A percentile compares a stretch with the other conserved stretches of the same genome.
Evolutionary conservation across 2,113 vertebrate species (phyloP).

Genomic region (Cygnus atratus): DNA sequence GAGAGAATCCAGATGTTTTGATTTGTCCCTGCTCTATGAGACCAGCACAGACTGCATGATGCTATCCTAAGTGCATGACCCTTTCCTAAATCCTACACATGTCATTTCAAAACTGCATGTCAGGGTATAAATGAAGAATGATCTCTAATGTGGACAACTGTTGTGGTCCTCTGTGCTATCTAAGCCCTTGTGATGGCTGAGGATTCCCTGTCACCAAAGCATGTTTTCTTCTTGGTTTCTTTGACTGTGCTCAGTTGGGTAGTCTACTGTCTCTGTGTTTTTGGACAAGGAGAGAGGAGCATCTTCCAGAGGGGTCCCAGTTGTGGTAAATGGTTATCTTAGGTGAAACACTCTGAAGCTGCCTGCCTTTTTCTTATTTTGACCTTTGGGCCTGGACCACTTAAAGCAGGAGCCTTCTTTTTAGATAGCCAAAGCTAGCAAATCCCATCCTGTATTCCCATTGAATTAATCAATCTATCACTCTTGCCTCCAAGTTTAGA

Average conservation of each 20-base stretch:
- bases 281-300: neutral
- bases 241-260: neutral
- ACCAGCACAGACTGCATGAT: rapidly evolving
- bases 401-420: neutral
- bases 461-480: neutral
- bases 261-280: neutral
- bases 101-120: neutral
- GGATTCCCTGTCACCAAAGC: neutral
- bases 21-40: neutral
- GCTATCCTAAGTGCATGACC: neutral
- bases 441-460: neutral
- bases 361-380: neutral
- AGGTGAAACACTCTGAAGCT: neutral
- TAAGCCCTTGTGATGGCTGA: neutral
- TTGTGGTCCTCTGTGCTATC: neutral
- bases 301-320: neutral
- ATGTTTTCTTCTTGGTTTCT: neutral
- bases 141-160: neutral
- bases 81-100: neutral
- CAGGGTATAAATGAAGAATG: neutral
- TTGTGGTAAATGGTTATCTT: neutral
- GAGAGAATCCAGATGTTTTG: neutral
- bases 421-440: neutral
- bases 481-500: neutral
- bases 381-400: neutral